Evolutionary conservation across 2,797 vertebrate genomes (phyloP), one percentile per base, ranked within the genome.

Genomic region (Apodemus agrarius): DNA sequence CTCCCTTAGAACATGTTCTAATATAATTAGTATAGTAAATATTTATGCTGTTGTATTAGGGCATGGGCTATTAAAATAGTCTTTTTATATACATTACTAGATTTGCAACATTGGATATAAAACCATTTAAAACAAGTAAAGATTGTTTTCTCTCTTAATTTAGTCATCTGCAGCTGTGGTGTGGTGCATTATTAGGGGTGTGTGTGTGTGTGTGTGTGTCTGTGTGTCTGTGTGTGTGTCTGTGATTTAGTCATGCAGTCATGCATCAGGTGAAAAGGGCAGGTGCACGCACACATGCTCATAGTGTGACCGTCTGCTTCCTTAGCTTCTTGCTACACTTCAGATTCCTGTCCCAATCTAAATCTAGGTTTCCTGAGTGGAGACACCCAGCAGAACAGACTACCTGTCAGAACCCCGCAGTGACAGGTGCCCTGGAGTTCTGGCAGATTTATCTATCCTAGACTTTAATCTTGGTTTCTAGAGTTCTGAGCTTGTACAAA

Each of bases 51-150:
- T 91, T 43, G 24, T 69, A 37, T 2, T 80, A 93, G 22, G 86
- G 31, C 26, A 65, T 76, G 46, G 3, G 88, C 2, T 95, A 78
- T 94, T 94, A 81, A 93, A 91, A 94, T 63, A 14, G 21, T 29
- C 10, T 96, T 43, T 94, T 95, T 72, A 76, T 94, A 2, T 93
- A 59, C 91, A 63, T 93, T 87, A 69, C 11, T 91, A 37, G 79
- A 79, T 75, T 3, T 69, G 63, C 4, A 86, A 7, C 1, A 22
- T 76, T 94, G 17, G 19, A 80, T 83, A 94, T 96, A 89, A 94
- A 96, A 81, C 24, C 37, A 69, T 72, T 94, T 90, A 88, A 90
- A 95, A 34, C 86, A 65, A n/a, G 8, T 92, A 72, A 93, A 88
- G 43, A 13, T 86, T 80, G 57, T 40, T 76, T 75, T 96, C 26